Evolutionary conservation across 2,797 vertebrate genomes (phyloP).

Genomic region (Oreortyx pictus): DNA sequence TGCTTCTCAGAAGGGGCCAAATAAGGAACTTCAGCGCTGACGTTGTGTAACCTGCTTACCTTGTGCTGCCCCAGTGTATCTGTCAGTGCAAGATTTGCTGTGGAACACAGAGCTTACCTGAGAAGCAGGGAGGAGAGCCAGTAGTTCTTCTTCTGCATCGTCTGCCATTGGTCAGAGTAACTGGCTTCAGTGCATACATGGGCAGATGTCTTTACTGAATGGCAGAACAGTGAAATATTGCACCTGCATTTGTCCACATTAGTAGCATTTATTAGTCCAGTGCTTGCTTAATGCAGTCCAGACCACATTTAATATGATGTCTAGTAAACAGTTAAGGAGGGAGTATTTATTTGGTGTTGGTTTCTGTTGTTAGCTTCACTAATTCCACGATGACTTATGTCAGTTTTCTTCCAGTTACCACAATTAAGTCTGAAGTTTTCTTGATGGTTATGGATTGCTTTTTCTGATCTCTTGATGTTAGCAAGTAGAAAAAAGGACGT

Average conservation of each 20-base stretch:
- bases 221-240: rapidly evolving
- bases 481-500: not conserved
- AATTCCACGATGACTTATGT: not conserved
- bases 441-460: not conserved
- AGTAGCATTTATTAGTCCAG: not conserved
- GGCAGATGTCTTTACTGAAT: not conserved
- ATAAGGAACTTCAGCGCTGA: not conserved
- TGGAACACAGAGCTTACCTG: not conserved
- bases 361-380: not conserved
- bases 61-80: not conserved
- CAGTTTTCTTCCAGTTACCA: not conserved
- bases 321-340: not conserved
- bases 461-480: not conserved
- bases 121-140: not conserved
- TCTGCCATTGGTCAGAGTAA: not conserved
- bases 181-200: not conserved
- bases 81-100: not conserved
- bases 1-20: not conserved
- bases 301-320: not conserved
- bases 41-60: not conserved
- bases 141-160: not conserved
- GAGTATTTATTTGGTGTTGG: not conserved
- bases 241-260: not conserved
- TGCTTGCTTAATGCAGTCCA: not conserved
- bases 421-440: not conserved